Base-by-base conservation (phyloP, 2,888 invertebrate genomes). In the Agonum fuliginosum region DNA sequence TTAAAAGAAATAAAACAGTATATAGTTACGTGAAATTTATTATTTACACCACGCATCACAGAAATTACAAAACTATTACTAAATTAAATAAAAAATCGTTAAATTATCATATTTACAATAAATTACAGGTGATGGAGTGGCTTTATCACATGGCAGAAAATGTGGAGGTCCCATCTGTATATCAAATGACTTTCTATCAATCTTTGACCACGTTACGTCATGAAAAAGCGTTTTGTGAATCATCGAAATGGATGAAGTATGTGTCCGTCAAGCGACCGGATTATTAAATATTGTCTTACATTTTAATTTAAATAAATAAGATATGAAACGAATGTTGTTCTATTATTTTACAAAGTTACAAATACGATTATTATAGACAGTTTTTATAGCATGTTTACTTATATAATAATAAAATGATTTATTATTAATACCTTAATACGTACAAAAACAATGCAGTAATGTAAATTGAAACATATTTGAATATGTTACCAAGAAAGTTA, bases 111-210 rank as follows among this genome's bases (percentile, higher is more conserved):
- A 41, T 65, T 19, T 65, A 37, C 37, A 19, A 24, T 46, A 79
- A 78, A 83, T 83, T 78, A 43, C 82, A 91, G 91, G 88, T 80
- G 87, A 88, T 78, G 87, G 90, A 82, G 89, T 91, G 81, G 90
- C 91, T 70, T 88, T 91, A 84, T 89, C 91, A 43, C 89, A 92
- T 88, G 91, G 91, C 82, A 78, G 65, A 67, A 34, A 81, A 79
- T 3, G 81, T 81, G 48, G 81, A 78, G 43, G 79, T 81, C 20
- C 82, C 84, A n/a, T 48, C 78, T 34, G 77, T 80, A 12, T 86
- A 86, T 73, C 82, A 81, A 78, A 81, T 80, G 46, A 79, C 83
- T 17, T 86, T 86, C 79, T 83, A 83, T 27, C 81, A 83, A 79
- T 79, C 85, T 20, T 80, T 86, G 78, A 82, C 83, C 77, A 80